Conservation (phyloP, 2,797 vertebrate species). For the Cyprinella venusta region DNA sequence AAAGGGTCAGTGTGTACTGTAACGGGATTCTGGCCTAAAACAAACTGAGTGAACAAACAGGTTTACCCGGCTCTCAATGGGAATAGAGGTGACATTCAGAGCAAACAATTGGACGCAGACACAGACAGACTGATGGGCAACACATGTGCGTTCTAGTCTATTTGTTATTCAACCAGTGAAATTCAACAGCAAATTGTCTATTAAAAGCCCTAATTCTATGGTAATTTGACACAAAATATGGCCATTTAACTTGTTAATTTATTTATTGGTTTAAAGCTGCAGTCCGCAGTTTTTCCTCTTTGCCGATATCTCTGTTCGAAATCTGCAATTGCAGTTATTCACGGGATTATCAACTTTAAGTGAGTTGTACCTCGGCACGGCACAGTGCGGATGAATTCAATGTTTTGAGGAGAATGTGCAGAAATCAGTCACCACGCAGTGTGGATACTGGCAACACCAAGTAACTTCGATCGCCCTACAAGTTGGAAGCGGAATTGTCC, state of each 20-base stretch:
- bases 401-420: too few relatives aligned
- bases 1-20: slow-evolving; percentile 56
- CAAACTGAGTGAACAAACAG: slow-evolving; percentile 62
- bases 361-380: too few relatives aligned
- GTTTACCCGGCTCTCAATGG: slow-evolving; percentile 57
- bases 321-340: too few relatives aligned
- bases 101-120: slow-evolving; percentile 60
- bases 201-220: not conserved
- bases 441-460: too few relatives aligned
- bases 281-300: too few relatives aligned
- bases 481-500: too few relatives aligned
- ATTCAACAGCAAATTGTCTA: not conserved
- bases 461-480: too few relatives aligned
- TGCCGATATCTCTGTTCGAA: too few relatives aligned
- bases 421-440: too few relatives aligned
- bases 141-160: not conserved
- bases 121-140: slow-evolving; percentile 32
- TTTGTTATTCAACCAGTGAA: not conserved
- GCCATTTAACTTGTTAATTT: not conserved
- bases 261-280: too few relatives aligned
- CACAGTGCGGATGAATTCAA: too few relatives aligned
- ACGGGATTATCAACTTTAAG: too few relatives aligned
- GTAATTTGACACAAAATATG: not conserved
- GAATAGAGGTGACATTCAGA: slow-evolving; percentile 59
- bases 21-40: slow-evolving; percentile 63